Base-by-base conservation (phyloP, 2,888 invertebrate species). In the Brenthis daphne region DNA sequence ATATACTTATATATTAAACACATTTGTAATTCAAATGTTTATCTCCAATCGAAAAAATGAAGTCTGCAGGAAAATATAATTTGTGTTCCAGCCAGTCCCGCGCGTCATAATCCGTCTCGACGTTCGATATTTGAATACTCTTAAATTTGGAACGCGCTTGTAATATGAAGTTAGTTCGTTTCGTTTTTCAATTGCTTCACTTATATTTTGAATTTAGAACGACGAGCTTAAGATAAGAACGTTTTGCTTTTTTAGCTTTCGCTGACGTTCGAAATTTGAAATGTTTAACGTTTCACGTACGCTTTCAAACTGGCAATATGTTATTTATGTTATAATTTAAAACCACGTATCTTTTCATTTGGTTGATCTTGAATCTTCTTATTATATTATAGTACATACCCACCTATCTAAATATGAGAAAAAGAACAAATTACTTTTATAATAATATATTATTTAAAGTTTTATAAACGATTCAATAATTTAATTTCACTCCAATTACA, bases 111-210 rank as follows among this genome's bases (percentile, higher is more conserved):
- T 90, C 88, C 87, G 88, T 89, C 87, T 89, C 85, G 77, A 77
- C 83, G 83, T 88, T 87, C 89, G 89, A 90, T 89, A 90, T 91
- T 90, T 90, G 90, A 91, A 90, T 91, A 88, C 88, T 83, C 86
- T 87, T 86, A 87, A 88, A 90, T 91, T 90, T 89, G 88, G 91
- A 90, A 88, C 90, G 84, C 85, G 85, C 80, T 80, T 80, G 90
- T 89, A 92, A 90, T 87, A 85, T 83, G 91, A 91, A 90, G 90
- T 90, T 85, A 80, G 83, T 85, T 80, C 86, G 90, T 86, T 89
- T 91, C 90, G 87, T 89, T 91, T 92, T 91, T 90, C 91, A 90
- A 90, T 90, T 89, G 91, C 89, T 89, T 89, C 90, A 90, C 89
- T 90, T 84, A 88, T 87, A 89, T 91, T 92, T 91, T 87, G 89